phyloP scores from a whole-genome alignment of 2,888 invertebrate species.

The Clitarchus hookeri region DNA sequence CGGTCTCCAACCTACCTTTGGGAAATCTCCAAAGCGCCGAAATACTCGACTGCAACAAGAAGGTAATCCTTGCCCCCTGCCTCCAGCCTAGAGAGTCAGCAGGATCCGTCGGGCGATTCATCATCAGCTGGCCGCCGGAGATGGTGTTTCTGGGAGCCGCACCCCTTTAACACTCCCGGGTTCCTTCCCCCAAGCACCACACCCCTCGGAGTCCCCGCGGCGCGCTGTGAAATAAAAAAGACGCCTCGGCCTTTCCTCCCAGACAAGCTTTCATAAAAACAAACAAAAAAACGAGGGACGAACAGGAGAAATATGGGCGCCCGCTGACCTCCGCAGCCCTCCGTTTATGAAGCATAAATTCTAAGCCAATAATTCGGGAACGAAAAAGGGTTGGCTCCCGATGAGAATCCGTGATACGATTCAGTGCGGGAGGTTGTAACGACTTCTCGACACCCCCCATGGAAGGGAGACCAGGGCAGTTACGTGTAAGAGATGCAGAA shows the following conservation, averaged over 20 bases:
- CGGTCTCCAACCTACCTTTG: no score
- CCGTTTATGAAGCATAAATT: background rate
- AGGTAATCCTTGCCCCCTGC: background rate
- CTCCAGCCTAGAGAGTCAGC: background rate
- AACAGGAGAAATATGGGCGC: conserved; percentile 3
- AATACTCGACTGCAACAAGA: no score
- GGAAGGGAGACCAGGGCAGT: no score
- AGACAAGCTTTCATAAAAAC: background rate
- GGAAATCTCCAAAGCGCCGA: no score
- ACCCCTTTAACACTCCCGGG: background rate
- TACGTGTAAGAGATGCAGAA: no score
- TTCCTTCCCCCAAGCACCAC: background rate
- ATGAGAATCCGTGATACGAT: conserved; percentile 3
- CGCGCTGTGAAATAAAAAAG: background rate
- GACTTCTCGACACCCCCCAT: background rate
- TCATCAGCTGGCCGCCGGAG: background rate
- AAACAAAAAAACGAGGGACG: background rate
- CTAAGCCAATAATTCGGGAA: background rate
- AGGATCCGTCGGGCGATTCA: background rate
- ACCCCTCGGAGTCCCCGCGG: background rate
- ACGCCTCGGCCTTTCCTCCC: background rate
- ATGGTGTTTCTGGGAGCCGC: background rate
- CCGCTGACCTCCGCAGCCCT: background rate
- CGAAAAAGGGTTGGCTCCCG: background rate
- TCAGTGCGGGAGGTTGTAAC: background rate